A percentile compares a stretch with the other conserved stretches of the same genome.
phyloP scores from a whole-genome alignment of 2,797 vertebrate species.

The Epinephelus malabaricus region DNA sequence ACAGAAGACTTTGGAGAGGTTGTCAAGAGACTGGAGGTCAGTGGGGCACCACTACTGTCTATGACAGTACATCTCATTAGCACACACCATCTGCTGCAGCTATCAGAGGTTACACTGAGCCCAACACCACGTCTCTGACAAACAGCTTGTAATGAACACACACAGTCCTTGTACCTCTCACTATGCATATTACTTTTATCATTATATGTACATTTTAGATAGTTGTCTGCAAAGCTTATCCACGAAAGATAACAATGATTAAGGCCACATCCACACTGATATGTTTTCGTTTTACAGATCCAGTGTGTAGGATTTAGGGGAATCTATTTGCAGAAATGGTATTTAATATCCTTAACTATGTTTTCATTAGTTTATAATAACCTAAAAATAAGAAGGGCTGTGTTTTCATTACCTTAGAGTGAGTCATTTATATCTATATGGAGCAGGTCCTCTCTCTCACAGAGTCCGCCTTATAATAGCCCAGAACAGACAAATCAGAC shows the following conservation, averaged over 20 bases:
- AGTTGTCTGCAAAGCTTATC: not conserved
- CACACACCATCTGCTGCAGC: slow-evolving; percentile 46
- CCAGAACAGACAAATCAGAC: no score
- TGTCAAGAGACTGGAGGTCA: slow-evolving; percentile 96
- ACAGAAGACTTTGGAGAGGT: slow-evolving; percentile 96
- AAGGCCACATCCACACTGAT: no score
- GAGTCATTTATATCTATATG: no score
- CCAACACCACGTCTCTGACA: slow-evolving; percentile 10
- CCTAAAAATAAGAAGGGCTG: no score
- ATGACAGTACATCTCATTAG: slow-evolving; percentile 33
- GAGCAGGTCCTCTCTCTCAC: no score
- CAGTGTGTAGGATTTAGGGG: no score
- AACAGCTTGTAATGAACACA: slow-evolving; percentile 30
- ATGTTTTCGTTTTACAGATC: no score
- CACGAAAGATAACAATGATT: not conserved
- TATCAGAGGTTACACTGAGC: slow-evolving; percentile 19
- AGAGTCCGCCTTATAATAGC: no score
- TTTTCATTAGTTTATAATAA: no score
- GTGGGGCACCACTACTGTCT: slow-evolving; percentile 61
- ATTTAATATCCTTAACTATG: no score
- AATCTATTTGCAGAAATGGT: no score
- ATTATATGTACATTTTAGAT: slow-evolving; percentile 2
- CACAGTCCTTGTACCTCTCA: slow-evolving; percentile 1
- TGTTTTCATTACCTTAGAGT: no score
- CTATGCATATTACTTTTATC: slow-evolving; percentile 7